phyloP scores from a whole-genome alignment of 2,888 invertebrate genomes.

The Muscina levida region DNA sequence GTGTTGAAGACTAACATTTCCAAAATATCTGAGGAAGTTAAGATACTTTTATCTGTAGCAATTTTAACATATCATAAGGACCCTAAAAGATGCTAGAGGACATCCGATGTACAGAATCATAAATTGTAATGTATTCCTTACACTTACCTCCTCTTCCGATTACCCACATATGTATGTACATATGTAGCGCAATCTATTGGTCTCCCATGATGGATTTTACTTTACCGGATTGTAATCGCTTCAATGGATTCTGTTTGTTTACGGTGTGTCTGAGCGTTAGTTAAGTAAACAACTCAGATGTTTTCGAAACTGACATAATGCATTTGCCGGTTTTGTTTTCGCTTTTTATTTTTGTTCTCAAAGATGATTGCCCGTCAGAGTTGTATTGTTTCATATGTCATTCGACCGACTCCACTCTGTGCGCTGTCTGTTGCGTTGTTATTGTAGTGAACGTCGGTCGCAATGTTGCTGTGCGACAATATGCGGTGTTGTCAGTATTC shows the following conservation, averaged over 20 bases:
- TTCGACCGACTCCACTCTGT: slow-evolving; percentile 38
- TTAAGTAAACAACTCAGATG: slow-evolving; percentile 39
- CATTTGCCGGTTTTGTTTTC: slow-evolving; percentile 44
- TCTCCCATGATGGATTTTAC: background rate
- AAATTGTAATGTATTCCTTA: too few relatives aligned
- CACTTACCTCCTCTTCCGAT: too few relatives aligned
- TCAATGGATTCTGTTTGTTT: slow-evolving; percentile 24
- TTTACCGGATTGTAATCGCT: background rate
- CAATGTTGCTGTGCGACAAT: background rate
- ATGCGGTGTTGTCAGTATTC: slow-evolving; percentile 30
- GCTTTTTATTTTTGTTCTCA: slow-evolving; percentile 24
- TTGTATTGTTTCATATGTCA: slow-evolving; percentile 44
- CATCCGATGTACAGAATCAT: too few relatives aligned
- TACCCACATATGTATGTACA: too few relatives aligned
- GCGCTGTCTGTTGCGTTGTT: slow-evolving; percentile 9
- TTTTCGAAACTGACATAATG: slow-evolving; percentile 56
- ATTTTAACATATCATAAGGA: too few relatives aligned
- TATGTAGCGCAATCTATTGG: background rate
- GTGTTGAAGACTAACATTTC: too few relatives aligned
- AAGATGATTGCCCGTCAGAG: slow-evolving; percentile 40
- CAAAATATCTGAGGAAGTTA: too few relatives aligned
- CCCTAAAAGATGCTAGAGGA: too few relatives aligned
- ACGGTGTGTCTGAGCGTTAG: background rate
- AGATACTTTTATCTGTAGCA: too few relatives aligned
- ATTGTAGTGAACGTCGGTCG: background rate